Percentiles rank a stretch among this genome's conserved stretches.
phyloP scores from a whole-genome alignment of 2,888 invertebrate genomes.

The Pogonocherus hispidulus region DNA sequence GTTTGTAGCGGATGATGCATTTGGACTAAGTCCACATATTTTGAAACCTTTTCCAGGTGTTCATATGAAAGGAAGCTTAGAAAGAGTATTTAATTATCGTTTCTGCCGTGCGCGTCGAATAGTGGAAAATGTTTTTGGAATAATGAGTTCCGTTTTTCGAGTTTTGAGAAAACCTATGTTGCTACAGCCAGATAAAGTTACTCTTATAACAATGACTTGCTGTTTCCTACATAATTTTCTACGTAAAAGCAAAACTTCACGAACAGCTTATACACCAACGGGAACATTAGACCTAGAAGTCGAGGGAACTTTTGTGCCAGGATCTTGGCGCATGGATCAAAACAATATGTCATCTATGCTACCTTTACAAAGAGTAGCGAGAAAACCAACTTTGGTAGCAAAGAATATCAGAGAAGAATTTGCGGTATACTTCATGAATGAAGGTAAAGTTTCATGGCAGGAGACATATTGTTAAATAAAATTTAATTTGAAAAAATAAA shows the following conservation, averaged over 20 bases:
- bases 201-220: too few species aligned
- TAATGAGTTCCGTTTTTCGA: too few species aligned
- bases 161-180: too few species aligned
- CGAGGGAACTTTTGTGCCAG: constrained; percentile 26
- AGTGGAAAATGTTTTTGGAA: constrained; percentile 47
- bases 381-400: constrained; percentile 26
- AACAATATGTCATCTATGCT: constrained; percentile 19
- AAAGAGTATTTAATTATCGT: constrained; percentile 44
- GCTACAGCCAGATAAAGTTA: too few species aligned
- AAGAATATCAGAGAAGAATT: constrained; percentile 1
- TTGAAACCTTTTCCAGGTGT: constrained; percentile 42
- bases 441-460: constrained; percentile 7
- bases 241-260: constrained; percentile 25
- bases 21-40: constrained; percentile 18
- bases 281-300: constrained; percentile 34
- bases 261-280: constrained; percentile 18
- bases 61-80: constrained; percentile 30
- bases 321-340: constrained; percentile 30
- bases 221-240: too few species aligned
- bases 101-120: constrained; percentile 37
- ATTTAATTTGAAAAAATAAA: background rate
- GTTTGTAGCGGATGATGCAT: constrained; percentile 58
- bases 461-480: constrained; percentile 4
- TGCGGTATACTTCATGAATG: too few species aligned
- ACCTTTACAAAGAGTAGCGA: constrained; percentile 20